Evolutionary conservation across 53 echinoderm and acorn worm species (phyloP), one percentile per base, ranked within the genome.

Genomic region (Apostichopus leukothele): DNA sequence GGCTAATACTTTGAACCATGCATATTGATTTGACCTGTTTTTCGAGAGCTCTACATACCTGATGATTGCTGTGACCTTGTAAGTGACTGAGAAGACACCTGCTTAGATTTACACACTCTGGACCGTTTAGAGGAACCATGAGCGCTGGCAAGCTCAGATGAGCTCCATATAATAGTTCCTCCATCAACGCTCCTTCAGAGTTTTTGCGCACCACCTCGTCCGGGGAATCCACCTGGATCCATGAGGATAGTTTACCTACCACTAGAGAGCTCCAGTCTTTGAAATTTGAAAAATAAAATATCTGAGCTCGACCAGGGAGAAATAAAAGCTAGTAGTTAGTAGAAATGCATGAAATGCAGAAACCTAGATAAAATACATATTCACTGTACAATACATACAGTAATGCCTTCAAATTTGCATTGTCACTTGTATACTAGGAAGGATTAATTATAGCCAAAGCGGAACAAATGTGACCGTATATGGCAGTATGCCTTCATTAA

Each of bases 201-300:
- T 99, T 99, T 91, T 93, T 96, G 19, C 99, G 91, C 9, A 94
- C 87, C 5, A 90, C 88, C 5, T 94, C 91, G 67, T 96, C 94
- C 4, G 93, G 91, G 9, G 99, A 94, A 57, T 99, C 99, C 25
- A 90, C 89, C 81, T 99, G 96, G 11, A 96, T 80, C 96, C 96
- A 96, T 51, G 94, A 93, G 50, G 99, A 99, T 19, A 94, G 61
- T 88, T 99, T 99, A 50, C 99, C 99, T 18, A 99, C 99, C 12
- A 99, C 96, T 12, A 99, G 90, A 2, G 99, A 96, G 81, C 99
- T 99, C 99, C 99, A 99, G 74, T 99, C 99, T 99, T 5, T 3
- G 14, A 25, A 14, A 25, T 21, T n/a, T 16, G 68, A 67, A 25
- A 74, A 74, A 74, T 7, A 25, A 57, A 57, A 57, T 57, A 57